Percentiles rank a stretch among this genome's conserved stretches.
phyloP scores from a whole-genome alignment of 1,140 invertebrate genomes.

The Venturia canescens region DNA sequence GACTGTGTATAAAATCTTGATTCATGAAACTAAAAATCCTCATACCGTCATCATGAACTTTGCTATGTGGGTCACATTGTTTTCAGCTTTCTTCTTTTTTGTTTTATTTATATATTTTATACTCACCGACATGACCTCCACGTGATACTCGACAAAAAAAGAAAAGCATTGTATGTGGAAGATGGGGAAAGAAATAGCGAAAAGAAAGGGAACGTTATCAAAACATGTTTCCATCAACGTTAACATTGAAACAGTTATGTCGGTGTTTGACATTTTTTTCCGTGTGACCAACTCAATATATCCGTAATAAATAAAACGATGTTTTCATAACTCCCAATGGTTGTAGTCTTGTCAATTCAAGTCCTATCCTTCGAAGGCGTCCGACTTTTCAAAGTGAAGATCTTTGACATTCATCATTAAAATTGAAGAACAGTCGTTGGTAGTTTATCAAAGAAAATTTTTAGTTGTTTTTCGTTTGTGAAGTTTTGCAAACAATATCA shows the following conservation, averaged over 20 bases:
- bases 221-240: background rate
- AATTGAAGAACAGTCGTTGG: too few species aligned
- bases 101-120: constrained; percentile 29
- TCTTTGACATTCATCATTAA: too few species aligned
- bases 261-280: constrained; percentile 53
- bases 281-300: constrained; percentile 59
- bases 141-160: constrained; percentile 4
- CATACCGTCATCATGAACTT: constrained; percentile 42
- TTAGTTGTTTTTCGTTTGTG: too few species aligned
- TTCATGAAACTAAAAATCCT: constrained; percentile 21
- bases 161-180: constrained; percentile 57
- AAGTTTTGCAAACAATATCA: too few species aligned
- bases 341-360: background rate
- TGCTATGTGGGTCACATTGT: constrained; percentile 27
- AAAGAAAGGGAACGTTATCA: constrained; percentile 50
- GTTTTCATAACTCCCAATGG: constrained; percentile 52
- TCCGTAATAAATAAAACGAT: constrained; percentile 65
- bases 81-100: constrained; percentile 6
- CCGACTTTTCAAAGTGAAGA: too few species aligned
- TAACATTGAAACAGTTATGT: background rate
- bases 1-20: constrained; percentile 19
- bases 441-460: too few species aligned
- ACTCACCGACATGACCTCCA: background rate
- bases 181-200: constrained; percentile 69
- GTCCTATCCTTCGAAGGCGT: too few species aligned